phyloP scores from a whole-genome alignment of 2,888 invertebrate species.

The Harpagoxenus sublaevis region DNA sequence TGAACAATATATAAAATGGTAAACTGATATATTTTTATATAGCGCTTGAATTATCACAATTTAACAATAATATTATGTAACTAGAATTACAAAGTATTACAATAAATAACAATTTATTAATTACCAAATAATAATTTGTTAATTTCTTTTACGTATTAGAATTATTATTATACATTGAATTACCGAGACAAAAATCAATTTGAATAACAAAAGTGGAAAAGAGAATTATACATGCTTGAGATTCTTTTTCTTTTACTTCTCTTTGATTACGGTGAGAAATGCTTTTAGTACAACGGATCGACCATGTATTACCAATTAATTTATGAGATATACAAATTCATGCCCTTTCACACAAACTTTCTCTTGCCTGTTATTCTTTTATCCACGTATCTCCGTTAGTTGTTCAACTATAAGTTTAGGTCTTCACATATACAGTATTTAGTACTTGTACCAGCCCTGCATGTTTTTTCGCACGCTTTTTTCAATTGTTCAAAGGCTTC shows the following conservation, averaged over 20 bases:
- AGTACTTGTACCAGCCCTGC: too few relatives aligned
- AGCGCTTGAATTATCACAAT: background rate
- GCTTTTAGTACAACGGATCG: constrained; percentile 39
- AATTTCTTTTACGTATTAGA: background rate
- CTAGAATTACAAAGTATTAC: background rate
- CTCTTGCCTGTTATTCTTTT: constrained; percentile 34
- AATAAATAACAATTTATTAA: background rate
- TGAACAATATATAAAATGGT: background rate
- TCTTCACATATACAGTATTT: too few relatives aligned
- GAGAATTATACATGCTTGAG: background rate
- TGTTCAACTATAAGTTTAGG: too few relatives aligned
- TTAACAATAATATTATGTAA: constrained; percentile 18
- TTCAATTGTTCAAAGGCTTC: too few relatives aligned
- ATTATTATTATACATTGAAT: background rate
- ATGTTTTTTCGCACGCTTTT: too few relatives aligned
- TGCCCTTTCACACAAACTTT: constrained; percentile 58
- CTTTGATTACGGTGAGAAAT: background rate
- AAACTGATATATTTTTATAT: background rate
- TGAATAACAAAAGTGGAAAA: background rate
- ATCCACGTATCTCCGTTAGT: background rate
- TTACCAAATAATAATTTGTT: constrained; percentile 2
- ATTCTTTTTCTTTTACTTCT: background rate
- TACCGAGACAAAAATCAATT: background rate
- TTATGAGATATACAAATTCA: constrained; percentile 82
- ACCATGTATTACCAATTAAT: constrained; percentile 60